Evolutionary conservation across 2,113 vertebrate species (phyloP), one percentile per base, ranked within the genome.

Genomic region (Pangasianodon hypophthalmus): DNA sequence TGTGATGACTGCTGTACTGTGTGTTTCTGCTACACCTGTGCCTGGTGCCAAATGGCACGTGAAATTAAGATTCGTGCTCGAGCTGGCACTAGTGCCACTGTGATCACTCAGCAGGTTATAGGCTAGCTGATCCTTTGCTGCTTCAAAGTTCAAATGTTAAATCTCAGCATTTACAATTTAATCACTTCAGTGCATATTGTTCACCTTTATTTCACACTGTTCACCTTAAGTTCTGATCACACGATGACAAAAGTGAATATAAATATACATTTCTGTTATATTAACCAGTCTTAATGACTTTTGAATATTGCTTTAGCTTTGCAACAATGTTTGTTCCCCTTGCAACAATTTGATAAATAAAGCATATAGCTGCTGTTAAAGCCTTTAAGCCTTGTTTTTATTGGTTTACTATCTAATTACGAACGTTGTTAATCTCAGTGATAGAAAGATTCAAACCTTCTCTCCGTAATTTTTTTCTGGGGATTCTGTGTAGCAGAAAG

Each of bases 41-140:
- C 88, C 6, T 97, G 96, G 96, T 97, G 96, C 90, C 96, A 97
- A 93, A 96, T 97, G 94, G 69, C 94, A 9, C 94, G 96, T 0
- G 96, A 96, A 91, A 3, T 96, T 87, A 96, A 96, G 86, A 92
- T 87, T 0, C 93, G 90, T 90, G 89, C 19, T 6, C 6, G 11
- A 0, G 0, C 69, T 24, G 3, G 24, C 0, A 0, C 14, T 4
- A 19, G 18, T 3, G n/a, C 8, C 29, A 92, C 92, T 0, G 92
- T 95, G 44, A 21, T 96, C 88, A 95, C 95, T 84, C 93, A 94
- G 0, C 95, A 95, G 77, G 44, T 92, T 41, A 48, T 2, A 26
- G 13, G 41, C 18, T 67, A 81, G 54, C 3, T n/a, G 62, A 41
- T 19, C 58, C 2, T 67, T 44, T 71, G 14, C 46, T 88, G 21